Evolutionary conservation across 2,113 vertebrate species (phyloP).

Genomic region (Rhagologus leucostigma): DNA sequence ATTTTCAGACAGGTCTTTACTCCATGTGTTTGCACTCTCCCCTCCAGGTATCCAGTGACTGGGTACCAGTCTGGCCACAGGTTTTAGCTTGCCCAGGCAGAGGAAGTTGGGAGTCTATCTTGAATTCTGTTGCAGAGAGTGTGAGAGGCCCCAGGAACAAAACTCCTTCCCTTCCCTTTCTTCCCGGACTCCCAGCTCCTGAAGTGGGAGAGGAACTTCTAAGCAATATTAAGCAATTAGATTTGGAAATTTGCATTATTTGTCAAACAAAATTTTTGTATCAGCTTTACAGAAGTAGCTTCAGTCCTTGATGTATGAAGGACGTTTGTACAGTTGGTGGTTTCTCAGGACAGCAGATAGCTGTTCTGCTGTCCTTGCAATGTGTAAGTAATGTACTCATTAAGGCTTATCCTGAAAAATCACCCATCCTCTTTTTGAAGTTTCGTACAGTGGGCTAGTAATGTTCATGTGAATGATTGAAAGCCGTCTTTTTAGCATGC

Average conservation of each 20-base stretch:
- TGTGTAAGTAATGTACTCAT: not conserved
- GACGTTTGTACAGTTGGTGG: not conserved
- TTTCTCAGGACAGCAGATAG: not conserved
- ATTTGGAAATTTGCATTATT: not conserved
- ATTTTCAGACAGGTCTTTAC: not conserved
- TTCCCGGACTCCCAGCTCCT: not conserved
- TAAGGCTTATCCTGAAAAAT: not conserved
- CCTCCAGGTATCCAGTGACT: not conserved
- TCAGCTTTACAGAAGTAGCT: not conserved
- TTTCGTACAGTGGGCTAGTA: not conserved
- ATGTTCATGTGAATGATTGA: conserved; percentile 15
- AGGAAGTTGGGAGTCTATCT: not conserved
- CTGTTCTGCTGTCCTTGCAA: not conserved
- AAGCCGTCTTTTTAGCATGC: conserved; percentile 3
- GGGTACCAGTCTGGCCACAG: not conserved
- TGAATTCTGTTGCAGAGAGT: not conserved
- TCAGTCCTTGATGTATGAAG: not conserved
- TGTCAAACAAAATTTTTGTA: not conserved
- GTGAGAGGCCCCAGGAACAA: not conserved
- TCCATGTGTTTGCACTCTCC: not conserved
- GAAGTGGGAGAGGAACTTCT: not conserved
- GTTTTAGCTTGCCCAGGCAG: fast-evolving
- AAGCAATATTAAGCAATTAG: not conserved
- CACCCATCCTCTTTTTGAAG: not conserved
- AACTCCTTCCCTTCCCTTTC: not conserved